Evolutionary conservation across 1,140 invertebrate genomes (phyloP).

Genomic region (Philopotamus ludificatus): DNA sequence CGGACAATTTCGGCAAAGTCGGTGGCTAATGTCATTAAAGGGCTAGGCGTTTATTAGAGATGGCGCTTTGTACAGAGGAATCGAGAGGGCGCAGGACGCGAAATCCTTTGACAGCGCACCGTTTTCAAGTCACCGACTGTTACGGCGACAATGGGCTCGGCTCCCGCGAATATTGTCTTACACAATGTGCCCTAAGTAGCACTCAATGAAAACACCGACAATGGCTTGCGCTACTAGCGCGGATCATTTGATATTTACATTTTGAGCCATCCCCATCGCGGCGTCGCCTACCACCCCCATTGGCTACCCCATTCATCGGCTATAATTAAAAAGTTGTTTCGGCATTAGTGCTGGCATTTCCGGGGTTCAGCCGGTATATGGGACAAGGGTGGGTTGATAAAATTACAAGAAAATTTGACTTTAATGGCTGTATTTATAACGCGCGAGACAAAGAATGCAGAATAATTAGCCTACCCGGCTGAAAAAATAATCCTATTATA

Average conservation of each 20-base stretch:
- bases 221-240: neutral
- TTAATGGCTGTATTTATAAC: too few relatives aligned
- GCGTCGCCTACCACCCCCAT: too few relatives aligned
- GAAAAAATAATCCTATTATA: too few relatives aligned
- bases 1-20: slow-evolving; percentile 33
- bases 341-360: neutral
- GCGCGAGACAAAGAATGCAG: too few relatives aligned
- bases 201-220: neutral
- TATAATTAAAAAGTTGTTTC: neutral
- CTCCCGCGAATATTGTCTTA: slow-evolving; percentile 3
- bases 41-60: slow-evolving; percentile 34
- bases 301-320: neutral
- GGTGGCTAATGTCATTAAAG: slow-evolving; percentile 34
- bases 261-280: too few relatives aligned
- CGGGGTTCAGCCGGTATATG: too few relatives aligned
- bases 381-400: too few relatives aligned
- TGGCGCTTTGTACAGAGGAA: slow-evolving; percentile 35
- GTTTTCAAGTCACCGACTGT: slow-evolving; percentile 30
- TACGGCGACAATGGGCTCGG: slow-evolving; percentile 1
- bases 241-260: neutral
- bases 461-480: too few relatives aligned
- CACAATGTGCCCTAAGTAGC: slow-evolving; percentile 4
- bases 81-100: too few relatives aligned
- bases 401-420: too few relatives aligned
- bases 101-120: slow-evolving; percentile 32